phyloP scores from a whole-genome alignment of 2,888 invertebrate genomes.

The Busseola fusca region DNA sequence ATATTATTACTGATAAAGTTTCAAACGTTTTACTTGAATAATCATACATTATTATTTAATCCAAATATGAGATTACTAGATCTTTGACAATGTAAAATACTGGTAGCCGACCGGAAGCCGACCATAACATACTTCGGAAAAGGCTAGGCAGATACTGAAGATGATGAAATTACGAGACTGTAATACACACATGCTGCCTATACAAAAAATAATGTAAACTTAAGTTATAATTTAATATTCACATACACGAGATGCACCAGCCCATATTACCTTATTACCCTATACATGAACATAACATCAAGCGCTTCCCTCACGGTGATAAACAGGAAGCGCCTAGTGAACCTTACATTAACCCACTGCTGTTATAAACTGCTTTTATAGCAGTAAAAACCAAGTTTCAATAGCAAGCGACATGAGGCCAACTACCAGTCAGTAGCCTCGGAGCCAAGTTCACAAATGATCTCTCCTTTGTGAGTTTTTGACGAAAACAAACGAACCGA shows the following conservation, averaged over 20 bases:
- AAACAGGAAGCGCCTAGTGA: not conserved
- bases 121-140: no score
- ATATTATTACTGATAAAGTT: not conserved
- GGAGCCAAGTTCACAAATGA: not conserved
- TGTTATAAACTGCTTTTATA: not conserved
- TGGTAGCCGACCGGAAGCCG: no score
- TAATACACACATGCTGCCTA: not conserved
- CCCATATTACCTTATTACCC: no score
- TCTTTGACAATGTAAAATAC: no score
- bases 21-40: not conserved
- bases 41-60: not conserved
- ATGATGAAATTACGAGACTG: no score
- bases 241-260: no score
- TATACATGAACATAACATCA: not conserved
- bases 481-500: not conserved
- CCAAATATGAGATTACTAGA: not conserved
- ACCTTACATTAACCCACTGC: not conserved
- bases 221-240: not conserved
- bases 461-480: not conserved
- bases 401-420: not conserved
- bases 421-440: not conserved
- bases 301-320: not conserved
- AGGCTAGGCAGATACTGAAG: no score
- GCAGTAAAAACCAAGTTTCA: not conserved
- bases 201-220: no score